Base-by-base conservation (phyloP, 2,797 vertebrate genomes). In the Apogon hyalosoma region DNA sequence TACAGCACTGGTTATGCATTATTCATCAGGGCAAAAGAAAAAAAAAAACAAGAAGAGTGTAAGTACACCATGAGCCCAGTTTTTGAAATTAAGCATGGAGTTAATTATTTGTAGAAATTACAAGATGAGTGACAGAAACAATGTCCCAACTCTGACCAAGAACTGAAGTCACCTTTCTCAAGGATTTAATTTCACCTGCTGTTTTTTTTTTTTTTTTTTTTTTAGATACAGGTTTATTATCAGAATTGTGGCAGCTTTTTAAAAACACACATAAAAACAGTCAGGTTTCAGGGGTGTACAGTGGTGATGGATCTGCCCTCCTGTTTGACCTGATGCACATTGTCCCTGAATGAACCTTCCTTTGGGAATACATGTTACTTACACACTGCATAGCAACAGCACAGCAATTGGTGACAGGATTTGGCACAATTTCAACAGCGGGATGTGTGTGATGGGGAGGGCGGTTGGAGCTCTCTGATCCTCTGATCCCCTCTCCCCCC, bases 331-430 rank as follows among this genome's bases (percentile, higher is more conserved):
- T 61, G 63, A 69, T 71, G 63, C 68, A 62, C 76, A 14, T 70
- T 69, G 65, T 72, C 73, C 76, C 73, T 60, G 78, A 69, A 55
- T 84, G 80, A 89, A 86, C 87, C 69, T 79, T 65, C 73, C 74
- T 82, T 82, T 84, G 71, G 85, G 82, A 81, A 77, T 88, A 79
- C 77, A 80, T 86, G 86, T 73, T 82, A 82, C 77, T 77, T 82
- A 65, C 75, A 75, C 59, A 68, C 69, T 60, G 65, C 46, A 65
- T 87, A 77, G 79, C 77, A 82, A 83, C 65, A 87, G 36, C 67
- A 59, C 66, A 75, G 64, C 69, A 61, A 77, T 58, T 18, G 33
- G 80, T 69, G 70, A 83, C 61, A 55, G 83, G 59, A 73, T 77
- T 84, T 86, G 77, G 79, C 61, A 85, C 81, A 74, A 69, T 79